Conservation (phyloP, 2,888 invertebrate genomes). For the Cheilosia soror region DNA sequence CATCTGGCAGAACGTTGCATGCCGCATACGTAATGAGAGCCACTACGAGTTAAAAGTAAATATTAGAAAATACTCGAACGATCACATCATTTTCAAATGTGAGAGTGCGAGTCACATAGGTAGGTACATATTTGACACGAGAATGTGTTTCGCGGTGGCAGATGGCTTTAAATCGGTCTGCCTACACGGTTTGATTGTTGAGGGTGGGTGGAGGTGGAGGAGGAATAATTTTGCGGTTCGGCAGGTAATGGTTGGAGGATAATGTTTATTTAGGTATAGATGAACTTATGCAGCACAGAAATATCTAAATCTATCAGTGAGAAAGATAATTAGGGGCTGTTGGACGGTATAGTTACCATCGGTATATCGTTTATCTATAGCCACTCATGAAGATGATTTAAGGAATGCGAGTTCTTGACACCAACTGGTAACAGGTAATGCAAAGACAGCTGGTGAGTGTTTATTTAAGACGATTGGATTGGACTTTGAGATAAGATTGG, state of each 20-base stretch:
- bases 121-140: neutral
- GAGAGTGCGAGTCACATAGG: neutral
- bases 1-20: conserved; percentile 2
- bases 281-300: neutral
- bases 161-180: conserved; percentile 11
- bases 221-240: neutral
- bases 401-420: no score
- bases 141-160: conserved; percentile 17
- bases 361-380: no score
- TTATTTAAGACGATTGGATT: neutral
- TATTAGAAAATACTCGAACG: conserved; percentile 52
- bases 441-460: neutral
- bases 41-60: conserved; percentile 11
- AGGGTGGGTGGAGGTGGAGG: neutral
- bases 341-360: no score
- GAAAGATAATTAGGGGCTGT: no score
- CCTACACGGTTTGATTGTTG: neutral
- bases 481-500: no score
- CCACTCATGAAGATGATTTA: no score
- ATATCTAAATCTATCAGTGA: neutral
- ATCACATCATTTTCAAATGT: conserved; percentile 25
- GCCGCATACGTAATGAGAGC: neutral
- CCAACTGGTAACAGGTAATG: neutral
- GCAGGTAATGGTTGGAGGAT: conserved; percentile 7
- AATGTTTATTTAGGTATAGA: neutral